phyloP scores from a whole-genome alignment of 1,140 invertebrate species.

The Listronotus bonariensis region DNA sequence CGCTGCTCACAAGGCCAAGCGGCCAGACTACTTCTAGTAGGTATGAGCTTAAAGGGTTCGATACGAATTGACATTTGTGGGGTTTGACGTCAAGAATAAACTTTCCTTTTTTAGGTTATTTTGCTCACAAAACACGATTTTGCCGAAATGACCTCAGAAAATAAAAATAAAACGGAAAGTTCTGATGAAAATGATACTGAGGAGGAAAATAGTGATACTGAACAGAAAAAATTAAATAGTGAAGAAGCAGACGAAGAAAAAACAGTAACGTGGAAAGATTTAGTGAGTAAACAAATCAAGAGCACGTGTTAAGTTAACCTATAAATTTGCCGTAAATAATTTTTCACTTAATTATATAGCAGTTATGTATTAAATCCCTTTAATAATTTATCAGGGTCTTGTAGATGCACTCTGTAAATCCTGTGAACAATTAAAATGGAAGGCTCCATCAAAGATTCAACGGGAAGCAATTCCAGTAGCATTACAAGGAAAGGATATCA shows the following conservation, averaged over 20 bases:
- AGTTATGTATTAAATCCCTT: constrained; percentile 17
- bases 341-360: not conserved
- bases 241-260: constrained; percentile 35
- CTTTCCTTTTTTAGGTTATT: no score
- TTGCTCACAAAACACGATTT: no score
- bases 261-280: constrained; percentile 64
- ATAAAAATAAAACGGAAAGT: not conserved
- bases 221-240: not conserved
- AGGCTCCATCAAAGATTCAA: constrained; percentile 92
- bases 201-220: not conserved
- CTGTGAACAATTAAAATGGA: constrained; percentile 93
- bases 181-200: not conserved
- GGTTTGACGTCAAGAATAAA: no score
- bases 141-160: no score
- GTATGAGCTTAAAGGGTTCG: no score
- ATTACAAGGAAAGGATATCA: constrained; percentile 91
- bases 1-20: no score
- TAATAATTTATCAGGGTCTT: constrained; percentile 72
- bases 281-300: constrained; percentile 56
- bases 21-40: no score
- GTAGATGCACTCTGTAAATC: constrained; percentile 89
- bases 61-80: no score
- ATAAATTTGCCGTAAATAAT: constrained; percentile 1
- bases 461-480: constrained; percentile 89
- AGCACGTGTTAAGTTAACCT: constrained; percentile 1